Percentiles rank a stretch among this genome's conserved stretches.
Evolutionary conservation across 2,797 vertebrate species (phyloP).

Genomic region (Furcifer pardalis): DNA sequence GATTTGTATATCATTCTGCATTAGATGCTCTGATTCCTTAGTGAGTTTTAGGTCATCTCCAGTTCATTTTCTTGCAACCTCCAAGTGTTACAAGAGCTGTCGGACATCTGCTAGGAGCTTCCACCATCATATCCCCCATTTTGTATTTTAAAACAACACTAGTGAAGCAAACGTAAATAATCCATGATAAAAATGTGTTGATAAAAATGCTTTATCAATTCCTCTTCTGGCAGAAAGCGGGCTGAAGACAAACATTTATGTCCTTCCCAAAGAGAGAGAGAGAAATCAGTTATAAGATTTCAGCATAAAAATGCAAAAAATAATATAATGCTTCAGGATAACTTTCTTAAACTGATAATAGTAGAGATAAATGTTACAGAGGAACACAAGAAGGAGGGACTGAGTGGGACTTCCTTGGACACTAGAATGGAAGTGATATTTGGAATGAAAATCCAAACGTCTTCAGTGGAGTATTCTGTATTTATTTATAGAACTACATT

Average conservation of each 20-base stretch:
- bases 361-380: too few species aligned
- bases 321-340: too few species aligned
- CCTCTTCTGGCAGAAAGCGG: not conserved
- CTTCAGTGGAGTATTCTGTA: too few species aligned
- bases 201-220: not conserved
- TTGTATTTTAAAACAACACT: not conserved
- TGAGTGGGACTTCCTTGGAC: not conserved
- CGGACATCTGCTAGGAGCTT: not conserved
- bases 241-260: not conserved
- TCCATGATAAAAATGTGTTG: too few species aligned
- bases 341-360: too few species aligned
- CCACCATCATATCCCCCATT: not conserved
- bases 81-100: constrained; percentile 44
- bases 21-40: constrained; percentile 35
- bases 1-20: constrained; percentile 20
- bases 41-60: not conserved
- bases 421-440: too few species aligned
- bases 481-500: too few species aligned
- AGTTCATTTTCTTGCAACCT: constrained; percentile 44
- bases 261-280: not conserved
- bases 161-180: not conserved
- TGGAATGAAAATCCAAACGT: not conserved
- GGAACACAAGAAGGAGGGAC: not conserved
- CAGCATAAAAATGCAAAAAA: too few species aligned
- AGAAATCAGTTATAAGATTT: not conserved